phyloP scores from a whole-genome alignment of 2,797 vertebrate species.

The Betta splendens region DNA sequence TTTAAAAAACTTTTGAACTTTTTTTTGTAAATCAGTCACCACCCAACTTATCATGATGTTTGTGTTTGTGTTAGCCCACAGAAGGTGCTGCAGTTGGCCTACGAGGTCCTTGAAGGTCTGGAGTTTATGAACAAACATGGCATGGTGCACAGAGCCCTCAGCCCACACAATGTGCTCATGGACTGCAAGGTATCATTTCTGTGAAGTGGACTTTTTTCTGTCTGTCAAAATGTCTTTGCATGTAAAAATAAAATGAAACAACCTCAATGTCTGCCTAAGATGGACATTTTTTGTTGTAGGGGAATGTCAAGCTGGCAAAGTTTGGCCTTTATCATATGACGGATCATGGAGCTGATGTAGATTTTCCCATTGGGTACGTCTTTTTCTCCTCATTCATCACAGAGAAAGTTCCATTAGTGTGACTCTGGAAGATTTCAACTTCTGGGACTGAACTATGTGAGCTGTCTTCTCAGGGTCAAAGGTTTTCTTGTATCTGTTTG shows the following conservation, averaged over 20 bases:
- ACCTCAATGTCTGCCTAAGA: slow-evolving; percentile 15
- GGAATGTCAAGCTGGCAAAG: slow-evolving; percentile 93
- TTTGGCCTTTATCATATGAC: slow-evolving; percentile 99
- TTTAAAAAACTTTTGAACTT: neutral
- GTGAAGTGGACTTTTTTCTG: neutral
- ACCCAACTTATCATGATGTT: neutral
- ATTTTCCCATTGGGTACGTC: slow-evolving; percentile 95
- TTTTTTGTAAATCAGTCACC: neutral
- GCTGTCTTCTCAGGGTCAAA: slow-evolving; percentile 38
- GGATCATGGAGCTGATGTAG: slow-evolving; percentile 93
- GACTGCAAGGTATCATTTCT: slow-evolving; percentile 86
- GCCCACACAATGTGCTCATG: slow-evolving; percentile 90
- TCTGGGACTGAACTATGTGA: slow-evolving; percentile 16
- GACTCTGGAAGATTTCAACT: slow-evolving; percentile 38
- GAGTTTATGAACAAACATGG: slow-evolving; percentile 92
- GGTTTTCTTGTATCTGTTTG: slow-evolving; percentile 52
- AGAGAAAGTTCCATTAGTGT: slow-evolving; percentile 20
- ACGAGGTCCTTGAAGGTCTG: slow-evolving; percentile 92
- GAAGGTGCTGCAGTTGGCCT: slow-evolving; percentile 88
- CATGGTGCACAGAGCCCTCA: slow-evolving; percentile 93
- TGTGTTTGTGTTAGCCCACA: slow-evolving; percentile 69
- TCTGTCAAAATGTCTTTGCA: neutral
- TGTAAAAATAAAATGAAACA: neutral
- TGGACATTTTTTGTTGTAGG: slow-evolving; percentile 77
- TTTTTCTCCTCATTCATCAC: slow-evolving; percentile 57